Evolutionary conservation across 2,888 invertebrate genomes (phyloP).

Genomic region (Habrosyne pyritoides): DNA sequence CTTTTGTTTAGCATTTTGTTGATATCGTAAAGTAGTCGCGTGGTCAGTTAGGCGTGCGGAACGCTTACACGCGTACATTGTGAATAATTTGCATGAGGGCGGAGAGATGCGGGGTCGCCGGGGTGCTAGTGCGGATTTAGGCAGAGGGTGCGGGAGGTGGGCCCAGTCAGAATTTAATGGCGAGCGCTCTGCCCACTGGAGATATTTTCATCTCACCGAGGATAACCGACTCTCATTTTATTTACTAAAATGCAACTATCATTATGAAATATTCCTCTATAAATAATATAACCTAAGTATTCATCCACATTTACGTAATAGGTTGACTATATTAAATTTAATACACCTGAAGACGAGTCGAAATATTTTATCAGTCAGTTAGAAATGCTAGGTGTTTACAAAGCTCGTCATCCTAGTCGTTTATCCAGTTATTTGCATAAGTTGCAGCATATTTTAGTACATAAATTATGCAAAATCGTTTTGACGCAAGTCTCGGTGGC

Average conservation of each 20-base stretch:
- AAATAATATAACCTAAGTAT: neutral
- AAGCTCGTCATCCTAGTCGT: slow-evolving; percentile 28
- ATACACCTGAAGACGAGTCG: neutral
- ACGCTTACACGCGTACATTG: slow-evolving; percentile 62
- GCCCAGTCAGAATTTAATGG: slow-evolving; percentile 54
- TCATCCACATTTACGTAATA: neutral
- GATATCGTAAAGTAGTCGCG: slow-evolving; percentile 43
- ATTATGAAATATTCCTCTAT: slow-evolving; percentile 16
- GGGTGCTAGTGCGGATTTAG: slow-evolving; percentile 32
- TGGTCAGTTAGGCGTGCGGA: slow-evolving; percentile 60
- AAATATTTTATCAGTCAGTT: neutral
- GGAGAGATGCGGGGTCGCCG: slow-evolving; percentile 28
- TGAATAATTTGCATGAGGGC: slow-evolving; percentile 68
- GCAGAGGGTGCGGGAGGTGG: slow-evolving; percentile 26
- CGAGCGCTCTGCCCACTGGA: slow-evolving; percentile 46
- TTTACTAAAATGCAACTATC: slow-evolving; percentile 51
- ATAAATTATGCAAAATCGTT: slow-evolving; percentile 69
- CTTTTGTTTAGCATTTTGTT: slow-evolving; percentile 43
- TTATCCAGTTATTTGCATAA: slow-evolving; percentile 45
- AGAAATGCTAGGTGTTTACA: neutral
- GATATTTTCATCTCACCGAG: slow-evolving; percentile 58
- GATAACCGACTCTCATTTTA: slow-evolving; percentile 58
- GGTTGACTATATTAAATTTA: neutral
- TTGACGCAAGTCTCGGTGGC: slow-evolving; percentile 57
- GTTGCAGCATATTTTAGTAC: slow-evolving; percentile 56